phyloP scores from a whole-genome alignment of 2,888 invertebrate species.

The Stegophylla sp. region DNA sequence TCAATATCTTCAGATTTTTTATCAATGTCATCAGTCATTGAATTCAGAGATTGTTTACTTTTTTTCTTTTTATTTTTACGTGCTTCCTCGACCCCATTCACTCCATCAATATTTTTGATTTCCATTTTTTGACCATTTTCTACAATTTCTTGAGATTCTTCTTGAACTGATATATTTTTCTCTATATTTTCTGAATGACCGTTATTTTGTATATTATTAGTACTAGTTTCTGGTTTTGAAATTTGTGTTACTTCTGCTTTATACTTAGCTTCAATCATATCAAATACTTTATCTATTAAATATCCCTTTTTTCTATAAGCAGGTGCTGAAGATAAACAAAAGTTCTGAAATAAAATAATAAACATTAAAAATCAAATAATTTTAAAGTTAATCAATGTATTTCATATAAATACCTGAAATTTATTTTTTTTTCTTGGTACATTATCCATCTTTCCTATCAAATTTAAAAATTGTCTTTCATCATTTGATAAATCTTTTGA shows the following conservation, averaged over 20 bases:
- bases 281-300: slow-evolving; percentile 49
- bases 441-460: slow-evolving; percentile 52
- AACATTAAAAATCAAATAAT: not conserved
- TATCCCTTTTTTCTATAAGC: slow-evolving; percentile 15
- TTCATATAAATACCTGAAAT: slow-evolving; percentile 53
- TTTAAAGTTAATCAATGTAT: too few relatives aligned
- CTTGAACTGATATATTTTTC: not conserved
- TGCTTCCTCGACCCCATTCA: not conserved
- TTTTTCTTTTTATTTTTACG: slow-evolving; percentile 34
- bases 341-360: slow-evolving; percentile 52
- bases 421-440: slow-evolving; percentile 60
- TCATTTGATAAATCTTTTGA: slow-evolving; percentile 25
- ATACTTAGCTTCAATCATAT: slow-evolving; percentile 58
- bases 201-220: slow-evolving; percentile 4
- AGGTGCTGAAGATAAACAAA: slow-evolving; percentile 49
- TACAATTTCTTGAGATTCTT: not conserved
- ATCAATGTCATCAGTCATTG: not conserved
- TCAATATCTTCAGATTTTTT: not conserved
- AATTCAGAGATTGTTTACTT: slow-evolving; percentile 8
- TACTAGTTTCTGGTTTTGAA: not conserved
- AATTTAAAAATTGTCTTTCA: slow-evolving; percentile 50
- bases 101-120: not conserved
- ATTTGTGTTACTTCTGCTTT: slow-evolving; percentile 28
- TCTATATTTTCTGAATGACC: not conserved
- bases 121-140: not conserved